Evolutionary conservation across 2,797 vertebrate species (phyloP), one percentile per base, ranked within the genome.

Genomic region (Sebastes cheni): DNA sequence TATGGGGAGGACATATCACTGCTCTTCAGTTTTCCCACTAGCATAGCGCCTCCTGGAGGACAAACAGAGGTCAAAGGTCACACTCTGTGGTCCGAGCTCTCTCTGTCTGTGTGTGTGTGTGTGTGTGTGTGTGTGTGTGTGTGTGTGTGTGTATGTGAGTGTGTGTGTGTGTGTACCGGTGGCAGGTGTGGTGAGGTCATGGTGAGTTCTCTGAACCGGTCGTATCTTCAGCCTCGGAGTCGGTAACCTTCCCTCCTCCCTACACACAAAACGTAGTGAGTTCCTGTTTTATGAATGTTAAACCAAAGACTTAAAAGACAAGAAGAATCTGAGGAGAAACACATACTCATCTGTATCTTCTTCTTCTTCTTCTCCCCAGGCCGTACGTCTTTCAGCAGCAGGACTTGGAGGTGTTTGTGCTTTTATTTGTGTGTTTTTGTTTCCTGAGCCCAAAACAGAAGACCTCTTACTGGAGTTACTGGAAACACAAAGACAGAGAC

Each of bases 121-220:
- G 29, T 64, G 54, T 34, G 54, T 56, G 61, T 61, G 42, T 54
- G 60, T 66, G 60, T 54, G 52, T 54, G 16, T 14, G 56, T 67
- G 59, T 70, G 60, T 76, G 60, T 46, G 50, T 42, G 76, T 69
- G 36, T 58, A 27, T 66, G 59, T 36, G 42, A 18, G 22, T 62
- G 72, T 77, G 62, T 20, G 30, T 55, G 71, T 16, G 9, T 66
- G 54, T 34, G 20, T 88, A 94, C 93, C 93, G 0, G 83, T 70
- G 22, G 87, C 77, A 64, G 93, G 92, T 50, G 93, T 91, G 52
- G 90, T 91, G 74, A 92, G 82, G 78, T 93, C 91, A 7, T 88
- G 91, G 74, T 92, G 93, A 68, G 90, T 94, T 81, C 93, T 91
- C 75, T 90, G 93, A 65, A 88, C 85, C 2, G 85, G 87, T 8